phyloP scores from a whole-genome alignment of 2,888 invertebrate species.

The Catocala fraxini region DNA sequence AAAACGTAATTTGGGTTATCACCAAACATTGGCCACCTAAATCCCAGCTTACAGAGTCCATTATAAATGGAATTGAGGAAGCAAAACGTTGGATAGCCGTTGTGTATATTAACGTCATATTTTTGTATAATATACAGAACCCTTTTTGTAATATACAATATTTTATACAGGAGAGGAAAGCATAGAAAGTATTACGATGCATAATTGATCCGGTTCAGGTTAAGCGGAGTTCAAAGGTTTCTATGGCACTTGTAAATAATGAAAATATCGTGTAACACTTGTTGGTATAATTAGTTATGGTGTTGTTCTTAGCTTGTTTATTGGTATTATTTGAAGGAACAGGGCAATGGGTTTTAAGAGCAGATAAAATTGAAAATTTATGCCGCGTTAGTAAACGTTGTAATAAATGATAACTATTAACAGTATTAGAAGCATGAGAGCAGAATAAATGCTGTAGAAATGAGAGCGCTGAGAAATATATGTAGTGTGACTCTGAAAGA shows the following conservation, averaged over 20 bases:
- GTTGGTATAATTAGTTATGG: constrained; percentile 6
- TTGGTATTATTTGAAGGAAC: neutral
- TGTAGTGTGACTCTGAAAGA: no score
- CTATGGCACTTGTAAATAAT: constrained; percentile 21
- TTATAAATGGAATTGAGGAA: constrained; percentile 51
- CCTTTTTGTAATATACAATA: constrained; percentile 24
- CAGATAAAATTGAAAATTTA: no score
- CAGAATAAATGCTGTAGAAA: no score
- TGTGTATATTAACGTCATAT: constrained; percentile 1
- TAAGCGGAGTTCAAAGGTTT: constrained; percentile 18
- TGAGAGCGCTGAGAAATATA: no score
- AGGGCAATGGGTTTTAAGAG: no score
- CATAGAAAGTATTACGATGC: constrained; percentile 24
- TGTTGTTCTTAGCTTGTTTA: neutral
- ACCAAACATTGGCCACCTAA: constrained; percentile 33
- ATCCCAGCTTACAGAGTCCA: constrained; percentile 47
- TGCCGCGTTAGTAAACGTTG: no score
- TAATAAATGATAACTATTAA: no score
- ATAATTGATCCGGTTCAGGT: constrained; percentile 27
- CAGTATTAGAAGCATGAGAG: no score
- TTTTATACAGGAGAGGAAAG: constrained; percentile 18
- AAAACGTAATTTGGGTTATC: constrained; percentile 38
- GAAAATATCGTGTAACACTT: constrained; percentile 12
- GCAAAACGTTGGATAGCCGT: constrained; percentile 44
- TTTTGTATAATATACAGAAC: constrained; percentile 21